A percentile compares a stretch with the other conserved stretches of the same genome.
Conservation (phyloP, 1,140 invertebrate genomes). For the Agraylea sexmaculata region DNA sequence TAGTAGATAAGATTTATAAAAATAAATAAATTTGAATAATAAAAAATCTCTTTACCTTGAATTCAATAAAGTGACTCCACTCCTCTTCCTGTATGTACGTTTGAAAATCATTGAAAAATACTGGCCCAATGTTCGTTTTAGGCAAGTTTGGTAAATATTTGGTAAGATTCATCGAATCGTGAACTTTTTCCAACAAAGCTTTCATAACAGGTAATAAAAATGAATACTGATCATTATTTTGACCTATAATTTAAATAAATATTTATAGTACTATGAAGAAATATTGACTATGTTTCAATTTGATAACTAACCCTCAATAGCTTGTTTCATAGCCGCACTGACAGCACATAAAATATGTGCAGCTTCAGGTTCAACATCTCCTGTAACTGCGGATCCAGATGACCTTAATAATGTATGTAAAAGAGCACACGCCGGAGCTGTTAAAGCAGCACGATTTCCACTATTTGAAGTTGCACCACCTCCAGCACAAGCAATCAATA, state of each 20-base stretch:
- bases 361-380: conserved; percentile 13
- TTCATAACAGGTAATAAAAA: conserved; percentile 54
- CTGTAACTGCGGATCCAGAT: conserved; percentile 10
- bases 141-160: conserved; percentile 43
- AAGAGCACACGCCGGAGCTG: conserved; percentile 17
- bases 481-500: conserved; percentile 15
- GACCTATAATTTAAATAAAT: conserved; percentile 24
- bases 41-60: conserved; percentile 34
- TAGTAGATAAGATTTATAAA: background rate
- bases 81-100: conserved; percentile 44
- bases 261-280: background rate
- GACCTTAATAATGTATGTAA: conserved; percentile 16
- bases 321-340: conserved; percentile 15
- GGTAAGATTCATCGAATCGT: conserved; percentile 37
- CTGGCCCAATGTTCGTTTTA: conserved; percentile 39
- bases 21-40: conserved; percentile 1
- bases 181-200: conserved; percentile 47
- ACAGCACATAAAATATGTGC: conserved; percentile 18
- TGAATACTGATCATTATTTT: conserved; percentile 46
- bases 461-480: background rate
- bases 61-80: conserved; percentile 47
- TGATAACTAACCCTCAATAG: conserved; percentile 10
- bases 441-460: conserved; percentile 4
- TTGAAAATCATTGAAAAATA: conserved; percentile 52
- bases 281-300: background rate